Evolutionary conservation across 1,140 invertebrate species (phyloP), one percentile per base, ranked within the genome.

Genomic region (Aphaenogaster ashmeadi): DNA sequence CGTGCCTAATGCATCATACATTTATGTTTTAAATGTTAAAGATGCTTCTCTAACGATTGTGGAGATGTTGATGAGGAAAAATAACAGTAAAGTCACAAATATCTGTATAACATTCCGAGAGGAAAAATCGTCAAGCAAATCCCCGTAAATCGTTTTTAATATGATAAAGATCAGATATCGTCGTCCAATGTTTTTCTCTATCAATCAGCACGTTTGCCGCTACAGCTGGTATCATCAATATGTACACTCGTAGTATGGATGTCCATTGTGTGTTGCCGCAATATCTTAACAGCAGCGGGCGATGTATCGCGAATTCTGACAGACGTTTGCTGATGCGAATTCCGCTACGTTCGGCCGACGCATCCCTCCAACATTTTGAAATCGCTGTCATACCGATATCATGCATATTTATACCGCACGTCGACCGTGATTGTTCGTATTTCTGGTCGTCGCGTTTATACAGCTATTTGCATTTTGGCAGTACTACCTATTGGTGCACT

Each of bases 391-490:
- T 71, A 84, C 56, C 56, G 80, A 84, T 84, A 84, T 74, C 80
- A 84, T 84, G 80, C 80, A 84, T 84, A 84, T 84, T 84, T 84
- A 84, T 84, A 69, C 33, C 69, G 69, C 69, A 74, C 80, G 80
- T 83, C 80, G 80, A 83, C 67, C 80, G 80, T 74, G 69, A 84
- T 84, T 75, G 80, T 84, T 83, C 80, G 80, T 74, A 75, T 84
- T 84, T 75, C 80, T 84, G 69, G 80, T 84, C 80, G 80, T 50
- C 80, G 80, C 80, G 80, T 84, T 84, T 84, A 84, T 84, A 44
- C 80, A 84, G 54, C 69, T 84, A 84, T 84, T 84, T 84, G 80
- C 80, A 84, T 84, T 75, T 84, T 72, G 80, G 38, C 69, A 56
- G 33, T 84, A 60, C 69, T 44, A 38, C n/a, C 69, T 84, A 75